These are phyloP conservation scores for Eleginops maclovinus DNA, from an alignment of 2,113 vertebrate species.

Conservation along the genomic window DNA sequence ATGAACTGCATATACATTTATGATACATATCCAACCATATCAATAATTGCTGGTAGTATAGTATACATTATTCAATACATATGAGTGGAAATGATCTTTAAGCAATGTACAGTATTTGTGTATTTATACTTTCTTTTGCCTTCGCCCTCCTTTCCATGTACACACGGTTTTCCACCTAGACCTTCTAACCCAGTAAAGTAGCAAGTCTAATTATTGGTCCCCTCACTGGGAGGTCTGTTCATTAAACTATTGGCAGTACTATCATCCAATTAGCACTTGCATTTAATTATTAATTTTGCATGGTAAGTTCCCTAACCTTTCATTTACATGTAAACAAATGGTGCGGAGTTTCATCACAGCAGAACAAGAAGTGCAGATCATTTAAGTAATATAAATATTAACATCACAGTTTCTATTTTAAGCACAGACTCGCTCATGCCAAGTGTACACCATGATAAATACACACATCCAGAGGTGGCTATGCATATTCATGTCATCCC, in stretches of 20 bases:
- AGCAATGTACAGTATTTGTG: constrained; percentile 5
- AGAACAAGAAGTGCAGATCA: constrained; percentile 18
- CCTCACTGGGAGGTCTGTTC: constrained; percentile 35
- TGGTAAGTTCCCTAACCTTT: constrained; percentile 45
- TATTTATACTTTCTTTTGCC: constrained; percentile 7
- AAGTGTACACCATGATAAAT: constrained; percentile 63
- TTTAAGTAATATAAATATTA: constrained; percentile 60
- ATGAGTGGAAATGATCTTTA: constrained; percentile 13
- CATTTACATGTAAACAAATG: constrained; percentile 53
- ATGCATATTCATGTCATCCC: constrained; percentile 76
- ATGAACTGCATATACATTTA: neutral
- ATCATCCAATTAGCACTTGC: constrained; percentile 55
- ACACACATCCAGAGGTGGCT: constrained; percentile 56
- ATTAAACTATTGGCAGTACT: constrained; percentile 55
- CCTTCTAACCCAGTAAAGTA: constrained; percentile 35
- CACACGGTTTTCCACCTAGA: constrained; percentile 3
- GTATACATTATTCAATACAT: constrained; percentile 21
- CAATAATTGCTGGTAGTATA: neutral
- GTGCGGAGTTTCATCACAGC: neutral
- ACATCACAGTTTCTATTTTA: constrained; percentile 58
- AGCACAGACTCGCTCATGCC: constrained; percentile 48
- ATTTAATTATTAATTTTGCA: constrained; percentile 56
- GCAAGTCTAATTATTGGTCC: constrained; percentile 44
- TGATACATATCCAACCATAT: neutral
- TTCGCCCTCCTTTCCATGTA: constrained; percentile 1